These are phyloP conservation scores for Microctenopoma lineatum DNA, from an alignment of 2,797 vertebrate genomes.

Conservation along the genomic window DNA sequence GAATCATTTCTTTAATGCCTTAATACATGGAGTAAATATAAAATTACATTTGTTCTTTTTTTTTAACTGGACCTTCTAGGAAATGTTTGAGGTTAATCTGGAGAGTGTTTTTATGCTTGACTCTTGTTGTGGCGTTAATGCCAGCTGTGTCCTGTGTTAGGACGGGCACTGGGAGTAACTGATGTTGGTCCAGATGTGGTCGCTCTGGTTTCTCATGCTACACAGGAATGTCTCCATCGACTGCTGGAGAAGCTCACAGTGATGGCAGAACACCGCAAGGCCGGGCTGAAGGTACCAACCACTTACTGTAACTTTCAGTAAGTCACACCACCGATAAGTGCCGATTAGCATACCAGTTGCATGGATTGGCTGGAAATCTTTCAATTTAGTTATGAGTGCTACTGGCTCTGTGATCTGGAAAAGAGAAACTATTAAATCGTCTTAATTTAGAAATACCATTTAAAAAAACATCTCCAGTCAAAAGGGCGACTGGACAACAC, in stretches of 20 bases:
- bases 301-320: no score
- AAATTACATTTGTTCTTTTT: background rate
- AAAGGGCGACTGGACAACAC: no score
- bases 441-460: no score
- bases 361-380: no score
- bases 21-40: background rate
- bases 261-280: conserved; percentile 88
- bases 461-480: no score
- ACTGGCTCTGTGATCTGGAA: no score
- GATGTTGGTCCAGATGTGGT: conserved; percentile 92
- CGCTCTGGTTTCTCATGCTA: conserved; percentile 92
- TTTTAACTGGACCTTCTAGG: background rate
- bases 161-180: conserved; percentile 80
- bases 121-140: background rate
- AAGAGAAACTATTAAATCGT: no score
- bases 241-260: conserved; percentile 90
- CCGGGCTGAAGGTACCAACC: conserved; percentile 85
- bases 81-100: no score
- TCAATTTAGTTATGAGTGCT: no score
- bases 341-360: no score
- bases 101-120: background rate
- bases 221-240: conserved; percentile 89
- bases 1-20: no score
- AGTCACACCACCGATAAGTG: no score
- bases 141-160: conserved; percentile 32